Base-by-base conservation (phyloP, 2,888 invertebrate species). In the Cheiracanthium punctorium region DNA sequence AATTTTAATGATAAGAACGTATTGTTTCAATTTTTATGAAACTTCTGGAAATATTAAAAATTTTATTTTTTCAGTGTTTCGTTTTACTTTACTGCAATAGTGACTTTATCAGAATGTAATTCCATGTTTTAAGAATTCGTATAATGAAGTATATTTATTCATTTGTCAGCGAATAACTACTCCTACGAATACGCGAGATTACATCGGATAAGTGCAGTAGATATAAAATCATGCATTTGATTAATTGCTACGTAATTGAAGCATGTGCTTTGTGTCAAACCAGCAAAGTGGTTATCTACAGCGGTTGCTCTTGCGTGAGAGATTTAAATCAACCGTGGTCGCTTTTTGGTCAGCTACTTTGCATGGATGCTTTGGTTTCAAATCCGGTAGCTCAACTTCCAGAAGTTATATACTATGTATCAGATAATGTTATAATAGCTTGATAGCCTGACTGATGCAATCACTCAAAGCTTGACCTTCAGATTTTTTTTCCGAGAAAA, bases 241-340 rank as follows among this genome's bases (percentile, higher is more conserved):
- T 80, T 37, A 71, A 80, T 71, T 80, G 41, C n/a, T 71, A 28
- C 48, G 37, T 71, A 80, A 80, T 43, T 76, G 29, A 30, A 43
- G 28, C 41, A 58, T 24, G 24, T 58, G 24, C 58, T 58, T 24
- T 24, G 24, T 24, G 24, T 24, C 24, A 58, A 24, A 17, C 17
- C 5, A 58, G 24, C 58, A 58, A 58, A 58, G n/a, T 58, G 4
- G 58, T 58, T 58, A 58, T 58, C 58, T 20, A 5, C 4, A 12
- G 24, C 24, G 58, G n/a, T 24, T 58, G 17, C 24, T 5, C 58
- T 20, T 24, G 58, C 24, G 58, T 58, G 48, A 7, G 8, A 14
- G 48, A 48, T 48, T 48, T 48, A 17, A 8, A 58, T 58, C 58
- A 12, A 8, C 4, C 12, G 58, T n/a, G 24, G 58, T 58, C 24